Percentiles rank a stretch among this genome's conserved stretches.
Evolutionary conservation across 1,140 invertebrate genomes (phyloP).

Genomic region (Phenacoccus solenopsis): DNA sequence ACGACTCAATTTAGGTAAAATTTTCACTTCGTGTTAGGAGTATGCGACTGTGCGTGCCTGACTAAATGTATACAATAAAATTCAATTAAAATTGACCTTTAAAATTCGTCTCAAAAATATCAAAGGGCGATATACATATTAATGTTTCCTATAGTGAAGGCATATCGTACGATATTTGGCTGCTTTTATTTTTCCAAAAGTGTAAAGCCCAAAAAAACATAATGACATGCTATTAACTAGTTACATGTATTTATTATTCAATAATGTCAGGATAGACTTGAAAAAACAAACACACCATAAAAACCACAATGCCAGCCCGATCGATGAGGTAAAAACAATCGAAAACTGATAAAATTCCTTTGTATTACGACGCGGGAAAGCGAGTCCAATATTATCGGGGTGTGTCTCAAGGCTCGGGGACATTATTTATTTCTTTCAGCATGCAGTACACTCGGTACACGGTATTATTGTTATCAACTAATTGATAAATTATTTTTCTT

Average conservation of each 20-base stretch:
- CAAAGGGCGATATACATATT: no score
- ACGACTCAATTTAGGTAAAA: no score
- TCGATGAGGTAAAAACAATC: not conserved
- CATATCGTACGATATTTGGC: no score
- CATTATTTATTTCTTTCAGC: not conserved
- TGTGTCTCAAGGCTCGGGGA: not conserved
- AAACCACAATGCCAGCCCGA: not conserved
- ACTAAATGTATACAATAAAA: no score
- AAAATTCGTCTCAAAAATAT: not conserved
- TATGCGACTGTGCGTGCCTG: no score
- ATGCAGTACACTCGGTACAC: not conserved
- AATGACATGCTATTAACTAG: not conserved
- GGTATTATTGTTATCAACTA: not conserved
- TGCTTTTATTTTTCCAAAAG: not conserved
- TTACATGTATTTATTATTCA: not conserved
- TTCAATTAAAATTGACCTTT: not conserved
- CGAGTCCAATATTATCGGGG: no score
- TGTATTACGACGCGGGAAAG: not conserved
- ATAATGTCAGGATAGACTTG: not conserved
- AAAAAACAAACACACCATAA: conserved; percentile 1
- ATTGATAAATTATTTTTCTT: not conserved
- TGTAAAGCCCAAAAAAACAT: not conserved
- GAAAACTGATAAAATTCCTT: not conserved
- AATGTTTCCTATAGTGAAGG: no score
- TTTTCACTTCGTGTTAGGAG: no score